Conservation (phyloP, 2,113 vertebrate species). For the Loxodonta africana region DNA sequence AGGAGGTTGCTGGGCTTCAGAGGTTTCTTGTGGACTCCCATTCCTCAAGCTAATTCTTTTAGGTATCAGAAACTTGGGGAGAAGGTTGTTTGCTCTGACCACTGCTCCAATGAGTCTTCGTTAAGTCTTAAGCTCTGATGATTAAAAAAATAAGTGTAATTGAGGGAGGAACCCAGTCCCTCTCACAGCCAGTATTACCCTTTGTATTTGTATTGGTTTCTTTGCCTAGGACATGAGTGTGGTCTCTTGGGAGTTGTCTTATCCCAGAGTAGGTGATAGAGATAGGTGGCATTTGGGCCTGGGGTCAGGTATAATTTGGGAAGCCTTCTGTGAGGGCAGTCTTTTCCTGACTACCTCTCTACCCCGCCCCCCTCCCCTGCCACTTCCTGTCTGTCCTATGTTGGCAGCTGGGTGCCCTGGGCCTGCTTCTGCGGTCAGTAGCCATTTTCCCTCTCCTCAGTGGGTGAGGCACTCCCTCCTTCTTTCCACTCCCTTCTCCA, state of each 20-base stretch:
- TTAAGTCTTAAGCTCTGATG: slow-evolving; percentile 39
- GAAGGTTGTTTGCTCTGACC: background rate
- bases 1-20: slow-evolving; percentile 42
- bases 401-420: slow-evolving; percentile 84
- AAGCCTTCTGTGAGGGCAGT: slow-evolving; percentile 56
- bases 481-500: slow-evolving; percentile 80
- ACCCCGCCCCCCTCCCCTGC: slow-evolving; percentile 39
- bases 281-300: slow-evolving; percentile 11
- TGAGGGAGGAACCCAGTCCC: background rate
- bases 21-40: background rate
- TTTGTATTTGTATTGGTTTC: slow-evolving; percentile 40
- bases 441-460: slow-evolving; percentile 91
- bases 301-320: slow-evolving; percentile 65
- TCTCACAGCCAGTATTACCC: background rate
- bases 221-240: background rate
- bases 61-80: slow-evolving; percentile 34
- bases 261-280: slow-evolving; percentile 41
- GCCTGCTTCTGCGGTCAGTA: slow-evolving; percentile 89
- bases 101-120: background rate
- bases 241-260: slow-evolving; percentile 31
- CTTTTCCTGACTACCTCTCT: slow-evolving; percentile 64
- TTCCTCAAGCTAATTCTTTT: background rate
- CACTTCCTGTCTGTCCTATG: slow-evolving; percentile 68
- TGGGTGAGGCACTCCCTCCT: slow-evolving; percentile 88
- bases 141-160: background rate